Evolutionary conservation across 1,140 invertebrate genomes (phyloP).

Genomic region (Neomicropteryx cornuta): DNA sequence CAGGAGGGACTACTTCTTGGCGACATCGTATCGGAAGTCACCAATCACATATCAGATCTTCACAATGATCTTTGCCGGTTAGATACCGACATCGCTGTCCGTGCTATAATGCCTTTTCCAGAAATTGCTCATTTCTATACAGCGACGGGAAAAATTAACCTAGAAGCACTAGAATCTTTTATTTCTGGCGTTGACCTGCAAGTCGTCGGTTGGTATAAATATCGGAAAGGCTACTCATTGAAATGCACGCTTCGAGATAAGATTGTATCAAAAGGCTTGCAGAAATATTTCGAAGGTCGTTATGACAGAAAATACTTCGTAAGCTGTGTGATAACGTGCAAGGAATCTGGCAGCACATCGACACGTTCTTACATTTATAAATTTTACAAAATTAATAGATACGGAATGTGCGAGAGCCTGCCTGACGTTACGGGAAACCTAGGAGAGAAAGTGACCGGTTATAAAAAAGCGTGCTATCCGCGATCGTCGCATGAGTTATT

Average conservation of each 20-base stretch:
- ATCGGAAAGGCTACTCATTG: conserved; percentile 37
- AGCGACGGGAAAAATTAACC: conserved; percentile 40
- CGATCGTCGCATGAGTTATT: conserved; percentile 25
- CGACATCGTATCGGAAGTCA: conserved; percentile 43
- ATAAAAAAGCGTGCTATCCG: conserved; percentile 22
- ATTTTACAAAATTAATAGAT: conserved; percentile 36
- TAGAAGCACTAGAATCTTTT: conserved; percentile 37
- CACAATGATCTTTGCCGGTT: conserved; percentile 44
- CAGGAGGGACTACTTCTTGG: conserved; percentile 57
- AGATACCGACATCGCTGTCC: conserved; percentile 46
- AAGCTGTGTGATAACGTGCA: conserved; percentile 42
- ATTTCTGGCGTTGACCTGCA: conserved; percentile 37
- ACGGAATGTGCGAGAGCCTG: conserved; percentile 34
- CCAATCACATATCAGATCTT: conserved; percentile 53
- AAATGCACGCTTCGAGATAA: conserved; percentile 42
- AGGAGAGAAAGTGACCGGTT: conserved; percentile 33
- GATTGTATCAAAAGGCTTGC: conserved; percentile 44
- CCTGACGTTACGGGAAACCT: conserved; percentile 36
- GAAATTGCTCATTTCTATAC: conserved; percentile 40
- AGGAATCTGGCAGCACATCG: conserved; percentile 25
- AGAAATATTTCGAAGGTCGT: conserved; percentile 38
- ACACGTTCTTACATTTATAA: conserved; percentile 48
- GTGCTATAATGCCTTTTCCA: conserved; percentile 42
- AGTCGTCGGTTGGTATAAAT: conserved; percentile 53
- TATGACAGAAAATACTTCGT: conserved; percentile 36